Evolutionary conservation across 2,888 invertebrate species (phyloP), one percentile per base, ranked within the genome.

Genomic region (Agrochola macilenta): DNA sequence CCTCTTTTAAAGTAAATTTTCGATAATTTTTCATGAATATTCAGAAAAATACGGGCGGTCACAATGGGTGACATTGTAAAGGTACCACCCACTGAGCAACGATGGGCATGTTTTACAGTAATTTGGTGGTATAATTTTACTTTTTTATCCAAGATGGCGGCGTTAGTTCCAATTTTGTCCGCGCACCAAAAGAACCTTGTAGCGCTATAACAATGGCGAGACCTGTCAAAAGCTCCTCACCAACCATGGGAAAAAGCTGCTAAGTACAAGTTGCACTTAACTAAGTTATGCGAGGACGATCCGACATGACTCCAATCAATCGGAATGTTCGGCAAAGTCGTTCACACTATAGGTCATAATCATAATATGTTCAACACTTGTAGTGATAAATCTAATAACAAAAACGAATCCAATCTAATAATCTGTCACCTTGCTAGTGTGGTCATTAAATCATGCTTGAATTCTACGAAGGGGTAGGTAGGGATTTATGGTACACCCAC

Each of bases 211-310:
- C 49, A 74, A 75, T 61, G 57, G 30, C 11, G 5, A 17, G 54
- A 30, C 49, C 49, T 75, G 74, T 60, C 75, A 61, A 20, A 61
- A 75, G 12, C 30, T 30, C 61, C 43, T 76, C 61, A 75, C 39
- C 17, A 2, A 12, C 26, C 46, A 26, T 65, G 77, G 26, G 64
- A 57, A 64, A 39, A 26, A 77, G 11, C 23, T 57, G 0, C 7
- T 17, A 57, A 64, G 12, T 54, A 76, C 26, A 64, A n/a, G 30
- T 30, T 46, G 35, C 43, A 43, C 30, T 69, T 26, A 54, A 63
- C 63, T 35, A 57, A 65, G 57, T 9, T 76, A 76, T 77, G 78
- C 78, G 11, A 77, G 77, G 77, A 77, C 78, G 57, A 12, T 57
- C 17, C 46, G 17, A 76, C 26, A 17, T 76, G 75, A 76, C 75